Conservation (phyloP, 2,888 invertebrate species). For the Orchesellides sinensis region DNA sequence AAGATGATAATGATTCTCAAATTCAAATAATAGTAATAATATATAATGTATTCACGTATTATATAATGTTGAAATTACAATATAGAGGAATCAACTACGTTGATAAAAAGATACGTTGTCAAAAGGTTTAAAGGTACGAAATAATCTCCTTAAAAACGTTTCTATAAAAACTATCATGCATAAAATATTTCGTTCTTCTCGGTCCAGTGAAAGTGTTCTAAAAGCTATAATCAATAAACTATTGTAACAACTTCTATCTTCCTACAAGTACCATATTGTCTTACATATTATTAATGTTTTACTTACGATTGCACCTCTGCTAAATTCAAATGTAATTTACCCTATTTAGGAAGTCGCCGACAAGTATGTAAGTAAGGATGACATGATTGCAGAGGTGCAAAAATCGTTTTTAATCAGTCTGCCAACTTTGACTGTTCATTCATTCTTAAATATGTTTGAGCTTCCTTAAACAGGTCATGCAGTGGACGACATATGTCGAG, state of each 20-base stretch:
- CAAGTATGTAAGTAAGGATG: too few relatives aligned
- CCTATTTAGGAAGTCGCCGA: too few relatives aligned
- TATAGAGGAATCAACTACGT: background rate
- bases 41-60: background rate
- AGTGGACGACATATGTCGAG: too few relatives aligned
- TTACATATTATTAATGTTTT: background rate
- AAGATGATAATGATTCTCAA: constrained; percentile 26
- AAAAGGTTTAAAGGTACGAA: background rate
- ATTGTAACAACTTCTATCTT: constrained; percentile 20
- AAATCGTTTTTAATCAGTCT: too few relatives aligned
- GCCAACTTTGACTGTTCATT: too few relatives aligned
- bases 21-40: background rate
- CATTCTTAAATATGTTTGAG: too few relatives aligned
- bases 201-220: constrained; percentile 73
- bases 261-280: constrained; percentile 6
- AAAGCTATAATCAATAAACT: constrained; percentile 35
- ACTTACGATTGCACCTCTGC: constrained; percentile 6
- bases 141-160: background rate
- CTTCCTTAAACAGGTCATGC: too few relatives aligned
- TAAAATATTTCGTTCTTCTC: constrained; percentile 64
- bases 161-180: constrained; percentile 35
- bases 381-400: too few relatives aligned
- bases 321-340: too few relatives aligned
- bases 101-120: background rate
- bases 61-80: background rate